Percentiles rank a stretch among this genome's conserved stretches.
These are phyloP conservation scores for Escarpia spicata DNA, from an alignment of 2,888 invertebrate genomes.

Conservation along the genomic window DNA sequence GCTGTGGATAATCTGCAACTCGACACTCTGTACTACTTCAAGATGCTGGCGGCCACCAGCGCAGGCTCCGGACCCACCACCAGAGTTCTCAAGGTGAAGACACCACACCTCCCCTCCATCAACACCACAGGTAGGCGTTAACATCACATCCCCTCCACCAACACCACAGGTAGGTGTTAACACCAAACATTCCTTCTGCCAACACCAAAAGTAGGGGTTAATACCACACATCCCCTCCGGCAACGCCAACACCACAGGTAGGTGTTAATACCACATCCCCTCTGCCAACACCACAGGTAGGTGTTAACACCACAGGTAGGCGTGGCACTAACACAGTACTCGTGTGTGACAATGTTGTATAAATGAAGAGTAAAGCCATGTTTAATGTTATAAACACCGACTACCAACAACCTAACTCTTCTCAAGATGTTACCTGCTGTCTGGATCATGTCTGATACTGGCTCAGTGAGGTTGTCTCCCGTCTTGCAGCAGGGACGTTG, in stretches of 20 bases:
- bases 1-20: background rate
- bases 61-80: background rate
- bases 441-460: background rate
- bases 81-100: background rate
- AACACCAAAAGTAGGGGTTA: too few species aligned
- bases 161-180: background rate
- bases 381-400: background rate
- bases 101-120: background rate
- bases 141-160: background rate
- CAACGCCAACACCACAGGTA: too few species aligned
- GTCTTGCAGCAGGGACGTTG: background rate
- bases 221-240: too few species aligned
- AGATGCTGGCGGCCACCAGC: constrained; percentile 6
- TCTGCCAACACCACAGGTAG: too few species aligned
- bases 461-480: background rate
- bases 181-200: too few species aligned
- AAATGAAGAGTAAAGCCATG: too few species aligned
- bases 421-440: background rate
- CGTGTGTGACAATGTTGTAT: too few species aligned
- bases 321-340: too few species aligned
- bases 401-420: background rate
- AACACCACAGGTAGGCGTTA: background rate
- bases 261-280: too few species aligned
- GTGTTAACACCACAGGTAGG: too few species aligned
- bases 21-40: constrained; percentile 20